Evolutionary conservation across 2,888 invertebrate species (phyloP), one percentile per base, ranked within the genome.

Genomic region (Tanaodytes sp.): DNA sequence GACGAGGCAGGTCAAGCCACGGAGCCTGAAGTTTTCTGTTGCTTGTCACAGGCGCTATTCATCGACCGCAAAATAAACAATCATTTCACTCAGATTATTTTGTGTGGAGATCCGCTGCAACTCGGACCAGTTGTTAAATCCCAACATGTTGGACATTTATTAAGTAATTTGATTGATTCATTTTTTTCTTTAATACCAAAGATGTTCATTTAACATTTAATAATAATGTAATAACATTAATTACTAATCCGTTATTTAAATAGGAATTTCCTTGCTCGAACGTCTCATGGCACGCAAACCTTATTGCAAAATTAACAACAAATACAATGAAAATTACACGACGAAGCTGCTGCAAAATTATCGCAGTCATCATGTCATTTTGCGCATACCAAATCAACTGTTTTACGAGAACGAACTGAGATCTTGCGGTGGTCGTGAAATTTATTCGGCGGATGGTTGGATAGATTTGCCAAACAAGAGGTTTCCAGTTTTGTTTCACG

Each of bases 1-100:
- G 93, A 93, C 79, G 93, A 93, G 85, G 91, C 91, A 12, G 92
- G 92, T 0, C 92, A 93, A 77, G 89, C 91, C 0, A 88, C 87
- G 3, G 93, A 93, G 84, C 89, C 91, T 0, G 92, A 92, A 80
- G 86, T 88, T n/a, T n/a, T n/a, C n/a, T n/a, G n/a, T n/a, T n/a
- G n/a, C n/a, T n/a, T n/a, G n/a, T n/a, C n/a, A n/a, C n/a, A n/a
- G n/a, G n/a, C n/a, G n/a, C 78, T 90, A 39, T 88, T 91, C 75
- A 89, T 91, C 3, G 84, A 89, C 31, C 65, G 72, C 2, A 30
- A 82, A 30, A 52, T 74, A 37, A 73, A 85, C 86, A 67, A 81
- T 82, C 3, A 84, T 82, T n/a, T n/a, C n/a, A 88, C 82, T 71
- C 88, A 90, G 80, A 80, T 92, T 5, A 86, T 93, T 15, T 82